Percentiles rank a stretch among this genome's conserved stretches.
These are phyloP conservation scores for Amblyjoppa fuscipennis DNA, from an alignment of 2,888 invertebrate species.

Conservation along the genomic window DNA sequence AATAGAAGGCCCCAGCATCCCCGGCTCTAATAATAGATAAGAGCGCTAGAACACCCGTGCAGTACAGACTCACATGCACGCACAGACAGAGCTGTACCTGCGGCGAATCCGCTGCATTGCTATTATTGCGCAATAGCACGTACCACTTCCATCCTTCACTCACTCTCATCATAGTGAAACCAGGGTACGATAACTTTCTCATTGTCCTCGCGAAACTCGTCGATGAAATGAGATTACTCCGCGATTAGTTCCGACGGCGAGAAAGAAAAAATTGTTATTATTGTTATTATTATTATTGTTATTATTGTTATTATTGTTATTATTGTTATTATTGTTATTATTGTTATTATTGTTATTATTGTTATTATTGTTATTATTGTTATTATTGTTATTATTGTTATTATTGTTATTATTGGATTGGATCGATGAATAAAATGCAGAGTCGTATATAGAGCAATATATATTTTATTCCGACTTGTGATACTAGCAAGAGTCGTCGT, in stretches of 20 bases:
- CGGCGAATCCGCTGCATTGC: constrained; percentile 75
- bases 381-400: too few species aligned
- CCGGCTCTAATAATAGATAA: constrained; percentile 79
- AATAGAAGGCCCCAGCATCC: constrained; percentile 77
- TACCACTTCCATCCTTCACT: constrained; percentile 39
- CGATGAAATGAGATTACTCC: neutral
- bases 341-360: neutral
- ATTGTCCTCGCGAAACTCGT: neutral
- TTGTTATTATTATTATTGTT: too few species aligned
- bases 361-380: too few species aligned
- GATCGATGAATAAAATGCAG: too few species aligned
- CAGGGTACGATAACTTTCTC: constrained; percentile 15
- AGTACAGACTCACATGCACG: neutral
- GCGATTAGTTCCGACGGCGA: neutral
- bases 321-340: too few species aligned
- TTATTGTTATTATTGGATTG: too few species aligned
- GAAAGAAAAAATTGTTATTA: neutral
- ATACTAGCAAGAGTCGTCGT: too few species aligned
- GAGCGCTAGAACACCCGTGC: constrained; percentile 61
- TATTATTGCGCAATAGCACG: constrained; percentile 75
- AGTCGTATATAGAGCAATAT: too few species aligned
- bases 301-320: neutral
- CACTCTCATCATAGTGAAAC: constrained; percentile 1
- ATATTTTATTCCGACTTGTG: too few species aligned
- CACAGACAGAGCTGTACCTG: constrained; percentile 68